A percentile compares a stretch with the other conserved stretches of the same genome.
phyloP scores from a whole-genome alignment of 2,888 invertebrate genomes.

The Coremacera marginata region DNA sequence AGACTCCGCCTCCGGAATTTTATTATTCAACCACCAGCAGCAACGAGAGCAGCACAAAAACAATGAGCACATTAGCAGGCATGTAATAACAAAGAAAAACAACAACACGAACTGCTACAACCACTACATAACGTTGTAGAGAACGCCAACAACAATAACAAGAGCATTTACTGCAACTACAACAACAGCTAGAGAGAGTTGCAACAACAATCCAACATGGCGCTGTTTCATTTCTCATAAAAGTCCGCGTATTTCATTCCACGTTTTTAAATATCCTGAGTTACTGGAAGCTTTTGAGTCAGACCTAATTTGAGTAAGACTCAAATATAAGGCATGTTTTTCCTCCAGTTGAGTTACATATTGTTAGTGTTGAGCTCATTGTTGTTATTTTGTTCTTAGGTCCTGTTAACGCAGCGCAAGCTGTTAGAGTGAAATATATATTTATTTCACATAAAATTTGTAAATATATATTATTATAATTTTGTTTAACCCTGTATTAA shows the following conservation, averaged over 20 bases:
- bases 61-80: neutral
- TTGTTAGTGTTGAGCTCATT: neutral
- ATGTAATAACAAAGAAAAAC: neutral
- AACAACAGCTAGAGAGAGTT: conserved; percentile 8
- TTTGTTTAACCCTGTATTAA: no score
- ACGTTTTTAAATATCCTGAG: conserved; percentile 19
- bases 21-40: conserved; percentile 19
- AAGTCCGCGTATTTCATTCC: conserved; percentile 34
- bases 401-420: neutral
- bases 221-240: conserved; percentile 58
- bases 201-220: conserved; percentile 57
- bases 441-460: no score
- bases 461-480: no score
- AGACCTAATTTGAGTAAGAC: neutral
- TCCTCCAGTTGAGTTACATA: neutral
- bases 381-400: neutral
- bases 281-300: neutral
- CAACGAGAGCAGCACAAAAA: neutral
- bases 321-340: neutral
- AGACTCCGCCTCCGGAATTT: conserved; percentile 9
- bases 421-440: no score
- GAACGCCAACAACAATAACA: neutral
- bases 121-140: neutral
- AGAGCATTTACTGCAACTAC: neutral
- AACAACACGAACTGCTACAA: neutral